Evolutionary conservation across 2,113 vertebrate genomes (phyloP).

Genomic region (Stegastes partitus): DNA sequence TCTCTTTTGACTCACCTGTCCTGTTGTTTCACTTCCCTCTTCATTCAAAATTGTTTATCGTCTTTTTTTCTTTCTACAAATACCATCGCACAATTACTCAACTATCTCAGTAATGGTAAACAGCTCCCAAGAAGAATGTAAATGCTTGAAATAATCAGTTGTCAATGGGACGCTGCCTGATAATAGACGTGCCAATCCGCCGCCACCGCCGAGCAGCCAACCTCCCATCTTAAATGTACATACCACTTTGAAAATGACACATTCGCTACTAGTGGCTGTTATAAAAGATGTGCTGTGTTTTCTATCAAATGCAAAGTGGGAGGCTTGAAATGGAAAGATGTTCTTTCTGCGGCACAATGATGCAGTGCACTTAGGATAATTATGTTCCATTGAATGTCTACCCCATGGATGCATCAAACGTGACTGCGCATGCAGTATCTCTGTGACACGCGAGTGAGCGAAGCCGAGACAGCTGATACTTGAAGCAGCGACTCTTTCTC

Average conservation of each 20-base stretch:
- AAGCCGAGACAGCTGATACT: neutral
- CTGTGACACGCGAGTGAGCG: neutral
- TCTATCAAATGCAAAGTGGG: slow-evolving; percentile 40
- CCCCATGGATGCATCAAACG: slow-evolving; percentile 49
- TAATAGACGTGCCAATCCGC: slow-evolving; percentile 3
- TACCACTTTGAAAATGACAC: slow-evolving; percentile 35
- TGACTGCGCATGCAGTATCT: slow-evolving; percentile 44
- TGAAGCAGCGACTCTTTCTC: neutral
- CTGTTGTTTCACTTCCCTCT: neutral
- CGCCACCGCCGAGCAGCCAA: slow-evolving; percentile 7
- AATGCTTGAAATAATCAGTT: neutral
- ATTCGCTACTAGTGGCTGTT: neutral
- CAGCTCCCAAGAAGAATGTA: neutral
- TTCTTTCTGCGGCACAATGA: slow-evolving; percentile 55
- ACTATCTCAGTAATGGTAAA: neutral
- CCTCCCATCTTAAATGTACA: neutral
- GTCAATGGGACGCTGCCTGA: neutral
- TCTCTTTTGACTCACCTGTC: neutral
- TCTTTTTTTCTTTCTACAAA: slow-evolving; percentile 30
- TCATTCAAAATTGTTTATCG: neutral
- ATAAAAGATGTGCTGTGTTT: slow-evolving; percentile 38
- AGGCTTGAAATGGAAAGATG: slow-evolving; percentile 49
- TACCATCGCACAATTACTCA: neutral
- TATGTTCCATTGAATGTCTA: slow-evolving; percentile 44
- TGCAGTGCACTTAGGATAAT: slow-evolving; percentile 66